Percentiles rank a stretch among this genome's conserved stretches.
phyloP scores from a whole-genome alignment of 1,140 invertebrate genomes.

The Geopemphigus sp. region DNA sequence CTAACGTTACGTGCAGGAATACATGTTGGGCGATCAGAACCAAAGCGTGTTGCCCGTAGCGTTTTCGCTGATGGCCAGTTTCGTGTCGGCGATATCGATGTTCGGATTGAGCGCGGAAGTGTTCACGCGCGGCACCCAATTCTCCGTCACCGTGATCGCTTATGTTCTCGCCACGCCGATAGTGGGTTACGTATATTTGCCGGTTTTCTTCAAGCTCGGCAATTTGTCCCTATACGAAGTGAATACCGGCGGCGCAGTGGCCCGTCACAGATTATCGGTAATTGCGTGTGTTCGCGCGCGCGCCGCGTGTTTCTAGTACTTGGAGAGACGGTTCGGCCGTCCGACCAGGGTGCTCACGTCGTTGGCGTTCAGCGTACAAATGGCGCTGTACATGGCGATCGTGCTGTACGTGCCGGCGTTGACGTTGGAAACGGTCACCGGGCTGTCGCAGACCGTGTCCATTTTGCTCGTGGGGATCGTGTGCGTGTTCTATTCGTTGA shows the following conservation, averaged over 20 bases:
- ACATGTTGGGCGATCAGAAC: slow-evolving; percentile 74
- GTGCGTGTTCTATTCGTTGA: slow-evolving; percentile 81
- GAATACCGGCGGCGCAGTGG: background rate
- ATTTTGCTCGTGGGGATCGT: slow-evolving; percentile 78
- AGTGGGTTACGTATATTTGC: slow-evolving; percentile 76
- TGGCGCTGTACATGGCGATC: slow-evolving; percentile 89
- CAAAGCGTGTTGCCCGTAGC: slow-evolving; percentile 77
- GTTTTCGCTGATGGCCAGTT: slow-evolving; percentile 86
- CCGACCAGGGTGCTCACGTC: slow-evolving; percentile 64
- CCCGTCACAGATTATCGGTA: background rate
- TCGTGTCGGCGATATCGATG: slow-evolving; percentile 92
- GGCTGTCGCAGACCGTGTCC: slow-evolving; percentile 70
- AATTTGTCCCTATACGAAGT: slow-evolving; percentile 81
- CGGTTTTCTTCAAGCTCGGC: slow-evolving; percentile 83
- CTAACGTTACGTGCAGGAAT: slow-evolving; percentile 62
- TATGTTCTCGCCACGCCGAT: slow-evolving; percentile 79
- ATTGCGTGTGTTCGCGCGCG: background rate
- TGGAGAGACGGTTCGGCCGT: slow-evolving; percentile 77
- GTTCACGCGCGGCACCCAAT: slow-evolving; percentile 79
- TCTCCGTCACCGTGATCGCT: slow-evolving; percentile 76
- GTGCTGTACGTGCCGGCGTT: slow-evolving; percentile 90
- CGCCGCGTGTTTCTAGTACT: slow-evolving; percentile 69
- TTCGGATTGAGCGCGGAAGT: slow-evolving; percentile 84
- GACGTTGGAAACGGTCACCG: slow-evolving; percentile 83
- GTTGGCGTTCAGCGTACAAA: slow-evolving; percentile 74